Base-by-base conservation (phyloP, 2,113 vertebrate species). In the Tympanuchus pallidicinctus region DNA sequence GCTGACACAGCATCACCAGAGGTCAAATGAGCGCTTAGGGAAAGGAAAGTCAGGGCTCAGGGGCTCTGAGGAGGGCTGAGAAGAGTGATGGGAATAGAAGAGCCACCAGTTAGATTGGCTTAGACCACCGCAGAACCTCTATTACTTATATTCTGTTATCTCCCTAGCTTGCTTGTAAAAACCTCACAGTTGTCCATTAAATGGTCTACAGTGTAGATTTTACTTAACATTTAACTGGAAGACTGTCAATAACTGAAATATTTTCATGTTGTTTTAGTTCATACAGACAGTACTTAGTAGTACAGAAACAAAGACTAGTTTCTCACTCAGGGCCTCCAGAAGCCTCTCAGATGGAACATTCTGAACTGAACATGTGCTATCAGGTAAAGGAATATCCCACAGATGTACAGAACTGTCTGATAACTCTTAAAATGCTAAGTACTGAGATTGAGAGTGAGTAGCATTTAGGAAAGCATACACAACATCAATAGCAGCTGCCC, bases 11-110 rank as follows among this genome's bases (percentile, higher is more conserved):
- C 50, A 70, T 61, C 63, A 20, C 47, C 11, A 5, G 52, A 75
- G 38, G 57, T 64, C 57, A 65, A 3, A 34, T 36, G 36, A 59
- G 52, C 7, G 32, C 34, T 64, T 6, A 59, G 65, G 60, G 16
- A 34, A 25, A 22, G 11, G 72, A 86, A 86, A 83, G 19, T 43
- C 64, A 48, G 63, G 28, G 12, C 24, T 0, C 50, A 32, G 60
- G 48, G 57, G 80, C 30, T 43, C 56, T 47, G 4, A 1, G 7
- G 54, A 70, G 13, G 40, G 6, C 1, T 30, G 22, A 50, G 76
- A 40, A 48, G 42, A 67, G 21, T 0, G 1, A 47, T 3, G 18
- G 50, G 45, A 61, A 16, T 0, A 1, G 38, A 82, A 65, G 38
- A 76, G 57, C 17, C 52, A 42, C 34, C 45, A 40, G 48, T 50